Evolutionary conservation across 2,888 invertebrate species (phyloP).

Genomic region (Drepanosiphum platanoidis): DNA sequence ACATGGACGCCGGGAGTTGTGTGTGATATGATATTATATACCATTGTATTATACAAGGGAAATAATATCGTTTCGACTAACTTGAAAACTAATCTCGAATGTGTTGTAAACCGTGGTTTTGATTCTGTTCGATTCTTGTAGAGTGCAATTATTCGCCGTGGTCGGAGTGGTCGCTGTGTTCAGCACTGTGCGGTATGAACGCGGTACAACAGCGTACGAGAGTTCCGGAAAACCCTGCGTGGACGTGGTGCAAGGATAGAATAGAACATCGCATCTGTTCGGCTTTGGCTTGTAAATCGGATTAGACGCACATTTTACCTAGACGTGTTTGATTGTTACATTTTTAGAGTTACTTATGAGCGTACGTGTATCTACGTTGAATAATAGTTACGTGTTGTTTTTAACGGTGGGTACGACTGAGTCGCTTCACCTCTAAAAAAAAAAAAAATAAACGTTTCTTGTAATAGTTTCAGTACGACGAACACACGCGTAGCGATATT

Average conservation of each 20-base stretch:
- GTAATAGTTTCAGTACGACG: no score
- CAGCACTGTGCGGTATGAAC: constrained; percentile 77
- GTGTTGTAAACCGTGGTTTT: not conserved
- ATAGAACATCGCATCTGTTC: constrained; percentile 68
- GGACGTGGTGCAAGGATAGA: constrained; percentile 67
- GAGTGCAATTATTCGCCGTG: constrained; percentile 78
- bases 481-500: no score
- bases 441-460: no score
- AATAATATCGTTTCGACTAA: not conserved
- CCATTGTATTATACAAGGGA: no score
- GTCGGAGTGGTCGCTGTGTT: constrained; percentile 86
- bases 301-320: constrained; percentile 24
- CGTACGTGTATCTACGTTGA: not conserved
- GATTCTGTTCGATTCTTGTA: not conserved
- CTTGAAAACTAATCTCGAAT: no score
- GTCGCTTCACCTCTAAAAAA: no score
- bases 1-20: not conserved
- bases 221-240: constrained; percentile 67
- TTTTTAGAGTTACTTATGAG: not conserved
- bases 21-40: not conserved
- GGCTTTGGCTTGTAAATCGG: constrained; percentile 66
- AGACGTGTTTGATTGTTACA: not conserved
- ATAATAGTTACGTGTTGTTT: not conserved
- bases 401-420: no score
- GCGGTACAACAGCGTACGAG: constrained; percentile 71